Base-by-base conservation (phyloP, 2,797 vertebrate genomes). In the Knipowitschia caucasica region DNA sequence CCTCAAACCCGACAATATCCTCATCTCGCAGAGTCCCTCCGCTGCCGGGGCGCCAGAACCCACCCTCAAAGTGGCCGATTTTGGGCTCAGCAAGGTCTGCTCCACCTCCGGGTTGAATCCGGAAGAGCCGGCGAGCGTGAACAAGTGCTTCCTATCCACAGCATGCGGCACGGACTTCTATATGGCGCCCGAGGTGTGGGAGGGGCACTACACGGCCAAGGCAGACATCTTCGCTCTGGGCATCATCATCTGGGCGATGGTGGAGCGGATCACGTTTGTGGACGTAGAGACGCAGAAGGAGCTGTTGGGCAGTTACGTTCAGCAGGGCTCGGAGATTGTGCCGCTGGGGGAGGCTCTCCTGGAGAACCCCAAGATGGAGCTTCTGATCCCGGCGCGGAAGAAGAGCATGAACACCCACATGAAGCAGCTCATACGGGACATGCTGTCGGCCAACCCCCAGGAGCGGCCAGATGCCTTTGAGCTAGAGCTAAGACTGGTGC, bases 141-240 rank as follows among this genome's bases (percentile, higher is more conserved):
- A 98, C 79, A 96, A 95, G 76, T 95, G 94, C 73, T 99, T 96
- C 81, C 90, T 99, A 72, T 99, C 96, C 10, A 96, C 93, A 0
- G 95, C 95, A 0, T 99, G 95, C 0, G 96, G 95, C 21, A 96
- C 95, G 0, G 94, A 96, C 84, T 99, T 98, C 84, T 99, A 98
- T 74, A 99, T 99, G 96, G 96, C 96, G 21, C 96, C 95, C 0
- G 95, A 99, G 81, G 96, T 96, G 1, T 98, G 95, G 93, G 95
- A 99, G 78, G 95, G 95, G 15, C 94, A 98, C 82, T 98, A 98
- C 79, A 99, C 95, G 0, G 95, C 95, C 51, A 98, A 99, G 79
- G 95, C 95, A 0, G 96, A 99, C 76, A 98, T 99, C 85, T 99
- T 99, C 20, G 96, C 96, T 0, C 76, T 99, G 65, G 95, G 95